Conservation (phyloP, 1,140 invertebrate species). For the Hestina assimilis region DNA sequence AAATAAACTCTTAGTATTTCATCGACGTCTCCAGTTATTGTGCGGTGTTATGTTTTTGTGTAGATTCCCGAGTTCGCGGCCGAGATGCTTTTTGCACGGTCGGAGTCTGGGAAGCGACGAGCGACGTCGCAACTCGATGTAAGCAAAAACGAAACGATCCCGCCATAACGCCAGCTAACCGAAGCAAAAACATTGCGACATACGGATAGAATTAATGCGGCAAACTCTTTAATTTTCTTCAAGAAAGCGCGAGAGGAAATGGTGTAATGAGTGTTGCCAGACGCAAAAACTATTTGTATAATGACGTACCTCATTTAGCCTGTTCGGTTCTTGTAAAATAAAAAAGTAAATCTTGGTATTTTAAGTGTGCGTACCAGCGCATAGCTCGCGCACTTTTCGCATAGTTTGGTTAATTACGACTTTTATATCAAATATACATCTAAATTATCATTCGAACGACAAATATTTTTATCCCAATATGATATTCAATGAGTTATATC, state of each 20-base stretch:
- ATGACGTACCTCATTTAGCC: slow-evolving; percentile 61
- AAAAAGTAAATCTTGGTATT: slow-evolving; percentile 22
- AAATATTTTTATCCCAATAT: not conserved
- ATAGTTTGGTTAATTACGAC: slow-evolving; percentile 7
- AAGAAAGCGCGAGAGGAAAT: slow-evolving; percentile 73
- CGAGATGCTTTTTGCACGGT: slow-evolving; percentile 51
- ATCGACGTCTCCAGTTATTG: slow-evolving; percentile 67
- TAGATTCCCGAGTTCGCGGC: slow-evolving; percentile 54
- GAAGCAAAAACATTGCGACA: slow-evolving; percentile 64
- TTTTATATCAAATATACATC: slow-evolving; percentile 4
- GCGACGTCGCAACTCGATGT: slow-evolving; percentile 35
- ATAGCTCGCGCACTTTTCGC: slow-evolving; percentile 1
- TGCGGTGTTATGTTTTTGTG: slow-evolving; percentile 60
- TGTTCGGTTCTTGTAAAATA: slow-evolving; percentile 34
- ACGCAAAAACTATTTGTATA: slow-evolving; percentile 68
- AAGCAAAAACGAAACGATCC: slow-evolving; percentile 54
- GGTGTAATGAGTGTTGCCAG: slow-evolving; percentile 45
- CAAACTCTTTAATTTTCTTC: slow-evolving; percentile 75
- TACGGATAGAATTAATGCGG: slow-evolving; percentile 73
- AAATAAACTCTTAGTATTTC: slow-evolving; percentile 71
- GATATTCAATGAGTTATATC: not conserved
- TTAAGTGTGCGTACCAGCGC: slow-evolving; percentile 21
- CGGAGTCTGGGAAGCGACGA: slow-evolving; percentile 58
- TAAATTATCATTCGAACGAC: slow-evolving; percentile 3
- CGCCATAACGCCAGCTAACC: slow-evolving; percentile 59